Base-by-base conservation (phyloP, 2,113 vertebrate species). In the Gorsachius goisagi region DNA sequence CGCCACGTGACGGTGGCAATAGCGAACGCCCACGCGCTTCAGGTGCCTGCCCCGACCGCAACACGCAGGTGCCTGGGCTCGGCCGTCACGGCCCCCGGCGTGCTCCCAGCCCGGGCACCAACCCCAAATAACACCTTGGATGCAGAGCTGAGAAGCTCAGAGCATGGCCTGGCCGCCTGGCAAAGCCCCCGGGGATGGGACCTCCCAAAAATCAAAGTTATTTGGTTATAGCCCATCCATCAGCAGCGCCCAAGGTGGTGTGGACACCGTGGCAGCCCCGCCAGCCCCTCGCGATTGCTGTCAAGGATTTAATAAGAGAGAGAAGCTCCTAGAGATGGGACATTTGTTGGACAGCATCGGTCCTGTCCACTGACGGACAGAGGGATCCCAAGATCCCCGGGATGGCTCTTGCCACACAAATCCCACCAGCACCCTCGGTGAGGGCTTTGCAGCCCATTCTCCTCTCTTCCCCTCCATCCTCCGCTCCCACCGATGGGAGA, bases 1-100 rank as follows among this genome's bases (percentile, higher is more conserved):
- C 8, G 30, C 76, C 96, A 97, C 88, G 85, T 94, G 95, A 95
- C 8, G 12, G 90, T 85, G 93, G 91, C 96, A 94, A 92, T 9
- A 93, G 72, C 56, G 3, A 90, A 93, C 96, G 24, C 96, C 96
- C 92, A 74, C 90, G n/a, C 26, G 19, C 95, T 49, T 85, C 85
- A 91, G 96, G 89, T 93, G 88, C 86, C 89, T 85, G 74, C 73
- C 81, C 89, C 44, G 11, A 76, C 93, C 89, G 10, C 94, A 95
- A 93, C 77, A 89, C 11, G 15, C 95, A 95, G 94, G 93, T 95
- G 85, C 78, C 62, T 28, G 81, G 62, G 66, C 62, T 93, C 19
- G 4, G 84, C 84, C 2, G 0, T 74, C 4, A 0, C 1, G 4
- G 77, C 68, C 83, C 37, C 64, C 3, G 1, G 91, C 66, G 30